These are phyloP conservation scores for Emydocephalus ijimae DNA, from an alignment of 2,113 vertebrate genomes.

Conservation along the genomic window DNA sequence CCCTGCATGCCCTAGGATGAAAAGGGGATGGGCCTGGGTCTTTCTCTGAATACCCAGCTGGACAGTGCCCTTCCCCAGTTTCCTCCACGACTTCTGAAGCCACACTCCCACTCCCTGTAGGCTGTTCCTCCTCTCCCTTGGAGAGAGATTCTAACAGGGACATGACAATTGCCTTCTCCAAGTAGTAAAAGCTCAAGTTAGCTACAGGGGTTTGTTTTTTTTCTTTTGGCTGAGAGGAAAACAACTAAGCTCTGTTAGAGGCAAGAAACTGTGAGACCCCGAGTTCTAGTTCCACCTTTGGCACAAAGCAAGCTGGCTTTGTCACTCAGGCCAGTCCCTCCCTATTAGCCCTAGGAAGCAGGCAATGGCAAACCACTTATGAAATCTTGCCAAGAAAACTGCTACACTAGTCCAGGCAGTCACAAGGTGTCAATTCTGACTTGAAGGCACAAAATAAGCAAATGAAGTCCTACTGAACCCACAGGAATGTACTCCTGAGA, in stretches of 20 bases:
- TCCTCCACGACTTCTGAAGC: too few species aligned
- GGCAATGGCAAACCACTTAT: neutral
- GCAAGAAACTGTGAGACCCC: neutral
- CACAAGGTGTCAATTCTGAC: neutral
- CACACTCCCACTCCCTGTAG: too few species aligned
- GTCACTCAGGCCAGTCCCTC: neutral
- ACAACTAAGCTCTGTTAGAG: neutral
- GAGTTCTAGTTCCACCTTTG: neutral
- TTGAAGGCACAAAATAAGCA: neutral
- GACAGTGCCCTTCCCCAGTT: too few species aligned
- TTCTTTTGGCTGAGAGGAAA: neutral
- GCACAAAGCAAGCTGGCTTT: neutral
- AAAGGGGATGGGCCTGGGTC: too few species aligned
- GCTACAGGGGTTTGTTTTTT: neutral
- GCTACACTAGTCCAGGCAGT: neutral
- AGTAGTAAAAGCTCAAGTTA: neutral
- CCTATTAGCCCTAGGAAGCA: neutral
- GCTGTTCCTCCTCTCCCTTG: too few species aligned
- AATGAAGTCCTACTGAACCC: neutral
- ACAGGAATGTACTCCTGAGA: neutral
- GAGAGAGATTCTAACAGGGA: too few species aligned
- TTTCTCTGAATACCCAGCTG: too few species aligned
- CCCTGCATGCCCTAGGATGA: too few species aligned
- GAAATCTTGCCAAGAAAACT: neutral
- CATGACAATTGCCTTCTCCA: neutral